These are phyloP conservation scores for Leucoma salicis DNA, from an alignment of 2,888 invertebrate genomes.

Conservation along the genomic window DNA sequence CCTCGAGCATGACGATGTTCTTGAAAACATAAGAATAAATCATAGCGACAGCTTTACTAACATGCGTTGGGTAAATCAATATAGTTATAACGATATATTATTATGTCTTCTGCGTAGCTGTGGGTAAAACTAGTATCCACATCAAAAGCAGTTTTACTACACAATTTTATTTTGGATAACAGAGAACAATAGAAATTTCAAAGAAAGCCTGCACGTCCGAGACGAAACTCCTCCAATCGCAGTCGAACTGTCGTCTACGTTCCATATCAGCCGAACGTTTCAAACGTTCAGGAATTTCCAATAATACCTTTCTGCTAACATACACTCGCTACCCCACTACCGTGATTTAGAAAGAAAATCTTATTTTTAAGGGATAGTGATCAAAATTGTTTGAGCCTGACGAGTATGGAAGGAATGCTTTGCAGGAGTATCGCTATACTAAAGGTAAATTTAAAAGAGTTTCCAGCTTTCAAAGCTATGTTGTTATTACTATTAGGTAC, in stretches of 20 bases:
- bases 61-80: too few species aligned
- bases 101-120: too few species aligned
- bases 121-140: too few species aligned
- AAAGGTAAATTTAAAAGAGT: constrained; percentile 74
- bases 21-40: too few species aligned
- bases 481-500: constrained; percentile 45
- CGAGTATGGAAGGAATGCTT: constrained; percentile 36
- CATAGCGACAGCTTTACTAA: too few species aligned
- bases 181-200: constrained; percentile 45
- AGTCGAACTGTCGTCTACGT: constrained; percentile 63
- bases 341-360: constrained; percentile 9
- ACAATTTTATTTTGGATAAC: constrained; percentile 29
- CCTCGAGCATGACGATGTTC: too few species aligned
- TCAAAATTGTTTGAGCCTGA: constrained; percentile 20
- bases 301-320: constrained; percentile 56
- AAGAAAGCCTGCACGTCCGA: constrained; percentile 56
- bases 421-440: constrained; percentile 54
- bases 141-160: too few species aligned
- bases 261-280: constrained; percentile 63
- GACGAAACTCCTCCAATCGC: constrained; percentile 63
- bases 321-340: constrained; percentile 13
- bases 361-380: constrained; percentile 29
- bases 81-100: too few species aligned
- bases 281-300: constrained; percentile 76
- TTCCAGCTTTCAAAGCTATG: constrained; percentile 57